A percentile compares a stretch with the other conserved stretches of the same genome.
phyloP scores from a whole-genome alignment of 2,113 vertebrate genomes.

The Phrynosoma platyrhinos region DNA sequence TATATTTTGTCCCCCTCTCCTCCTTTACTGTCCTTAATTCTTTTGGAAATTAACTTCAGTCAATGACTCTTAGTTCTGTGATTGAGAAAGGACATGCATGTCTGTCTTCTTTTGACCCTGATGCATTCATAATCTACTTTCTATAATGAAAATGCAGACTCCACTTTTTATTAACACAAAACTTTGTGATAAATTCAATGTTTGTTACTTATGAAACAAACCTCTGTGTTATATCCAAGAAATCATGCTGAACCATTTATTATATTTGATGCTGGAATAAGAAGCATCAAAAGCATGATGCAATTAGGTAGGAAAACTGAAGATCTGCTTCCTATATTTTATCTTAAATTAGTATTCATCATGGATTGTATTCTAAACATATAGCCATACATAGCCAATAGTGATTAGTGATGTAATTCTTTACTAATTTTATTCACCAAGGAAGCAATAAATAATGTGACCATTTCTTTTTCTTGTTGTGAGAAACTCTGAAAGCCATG shows the following conservation, averaged over 20 bases:
- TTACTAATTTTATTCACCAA: too few relatives aligned
- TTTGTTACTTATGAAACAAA: neutral
- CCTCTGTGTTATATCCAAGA: neutral
- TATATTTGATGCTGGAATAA: neutral
- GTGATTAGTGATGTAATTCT: too few relatives aligned
- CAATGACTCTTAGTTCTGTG: neutral
- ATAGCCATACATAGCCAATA: too few relatives aligned
- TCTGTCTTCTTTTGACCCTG: neutral
- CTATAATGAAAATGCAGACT: neutral
- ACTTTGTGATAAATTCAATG: neutral
- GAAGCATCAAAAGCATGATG: too few relatives aligned
- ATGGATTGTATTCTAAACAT: too few relatives aligned
- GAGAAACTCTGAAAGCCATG: too few relatives aligned
- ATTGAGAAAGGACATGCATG: neutral
- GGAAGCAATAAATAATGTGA: too few relatives aligned
- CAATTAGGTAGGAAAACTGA: too few relatives aligned
- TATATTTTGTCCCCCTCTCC: neutral
- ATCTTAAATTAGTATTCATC: too few relatives aligned
- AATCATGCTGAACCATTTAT: neutral
- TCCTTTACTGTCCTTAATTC: neutral
- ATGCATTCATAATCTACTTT: neutral
- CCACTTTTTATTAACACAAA: neutral
- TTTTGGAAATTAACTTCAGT: neutral
- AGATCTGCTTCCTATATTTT: too few relatives aligned
- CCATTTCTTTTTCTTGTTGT: too few relatives aligned